A percentile compares a stretch with the other conserved stretches of the same genome.
Conservation (phyloP, 2,888 invertebrate species). For the Andrena marginata region DNA sequence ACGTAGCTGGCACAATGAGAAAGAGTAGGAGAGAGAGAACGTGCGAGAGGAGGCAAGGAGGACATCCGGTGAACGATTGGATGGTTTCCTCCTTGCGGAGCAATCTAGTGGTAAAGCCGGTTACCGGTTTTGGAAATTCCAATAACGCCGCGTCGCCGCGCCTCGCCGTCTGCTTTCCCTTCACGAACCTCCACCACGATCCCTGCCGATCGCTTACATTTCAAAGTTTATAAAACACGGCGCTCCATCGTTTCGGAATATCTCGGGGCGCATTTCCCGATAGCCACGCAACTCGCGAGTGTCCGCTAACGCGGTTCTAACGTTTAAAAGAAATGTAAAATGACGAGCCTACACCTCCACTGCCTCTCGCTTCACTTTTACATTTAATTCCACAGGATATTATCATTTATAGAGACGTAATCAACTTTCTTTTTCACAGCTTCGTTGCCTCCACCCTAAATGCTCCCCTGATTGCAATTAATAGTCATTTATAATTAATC, state of each 20-base stretch:
- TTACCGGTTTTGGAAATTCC: conserved; percentile 83
- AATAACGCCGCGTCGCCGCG: conserved; percentile 66
- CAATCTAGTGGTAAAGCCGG: conserved; percentile 84
- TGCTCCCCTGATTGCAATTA: conserved; percentile 74
- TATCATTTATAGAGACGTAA: conserved; percentile 47
- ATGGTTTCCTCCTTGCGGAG: conserved; percentile 84
- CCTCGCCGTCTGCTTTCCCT: conserved; percentile 53
- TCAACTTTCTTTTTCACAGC: conserved; percentile 51
- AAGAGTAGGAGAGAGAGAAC: conserved; percentile 56
- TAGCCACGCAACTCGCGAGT: too few relatives aligned
- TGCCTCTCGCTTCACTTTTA: conserved; percentile 13
- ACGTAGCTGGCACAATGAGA: conserved; percentile 36
- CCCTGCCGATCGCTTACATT: conserved; percentile 52
- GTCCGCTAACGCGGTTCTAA: too few relatives aligned
- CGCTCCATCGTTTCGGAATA: neutral
- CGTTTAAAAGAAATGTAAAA: too few relatives aligned
- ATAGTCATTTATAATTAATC: conserved; percentile 74
- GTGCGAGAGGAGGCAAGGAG: conserved; percentile 72
- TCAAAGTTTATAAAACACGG: conserved; percentile 14
- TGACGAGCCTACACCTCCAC: neutral
- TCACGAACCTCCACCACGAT: conserved; percentile 51
- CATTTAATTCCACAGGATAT: conserved; percentile 52
- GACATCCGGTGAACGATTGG: conserved; percentile 84
- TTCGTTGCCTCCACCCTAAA: conserved; percentile 45
- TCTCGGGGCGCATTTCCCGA: too few relatives aligned